Evolutionary conservation across 64 coral and sea anemone genomes (phyloP), one percentile per base, ranked within the genome.

Genomic region (Stichodactyla mertensii): DNA sequence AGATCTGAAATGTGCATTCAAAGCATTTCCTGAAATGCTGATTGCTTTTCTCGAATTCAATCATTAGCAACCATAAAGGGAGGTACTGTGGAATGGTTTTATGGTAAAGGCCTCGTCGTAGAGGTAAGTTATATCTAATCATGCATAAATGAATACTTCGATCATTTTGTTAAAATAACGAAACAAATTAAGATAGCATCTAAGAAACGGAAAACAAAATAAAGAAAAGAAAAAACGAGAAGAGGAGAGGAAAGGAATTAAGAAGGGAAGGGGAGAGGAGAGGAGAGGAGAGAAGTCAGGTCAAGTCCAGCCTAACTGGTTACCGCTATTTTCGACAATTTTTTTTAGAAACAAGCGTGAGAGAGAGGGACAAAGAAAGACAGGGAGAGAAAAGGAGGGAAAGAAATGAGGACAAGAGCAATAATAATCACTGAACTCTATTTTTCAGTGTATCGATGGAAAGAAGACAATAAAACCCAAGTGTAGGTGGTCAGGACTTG

Each of bases 371-470:
- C 0, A 57, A 57, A 57, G 55, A 13, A 7, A 13, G 55, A 7
- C 0, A 2, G 7, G 56, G 56, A 57, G 14, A 0, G 56, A 57
- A 57, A 57, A 14, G 8, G 56, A 57, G 56, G 14, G 1, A 57
- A 57, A 57, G 9, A 57, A 57, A 9, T 57, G 56, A 57, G 14
- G 56, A 11, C 8, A 57, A 57, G 14, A 57, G 9, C 56, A 57
- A 14, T 57, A 14, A 6, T 57, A 57, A 57, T 9, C 6, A 57
- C 8, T 57, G 56, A 57, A 11, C 56, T 52, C 54, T 71, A 11
- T 28, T 24, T 81, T 18, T 19, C 12, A 89, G 88, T 89, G 88
- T 22, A 55, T 89, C 54, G 51, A 89, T 24, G 88, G 88, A 22
- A 57, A 54, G 22, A 89, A 89, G 80, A 83, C 80, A 7, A 28